phyloP scores from a whole-genome alignment of 1,140 invertebrate genomes.

The Aphis gossypii region DNA sequence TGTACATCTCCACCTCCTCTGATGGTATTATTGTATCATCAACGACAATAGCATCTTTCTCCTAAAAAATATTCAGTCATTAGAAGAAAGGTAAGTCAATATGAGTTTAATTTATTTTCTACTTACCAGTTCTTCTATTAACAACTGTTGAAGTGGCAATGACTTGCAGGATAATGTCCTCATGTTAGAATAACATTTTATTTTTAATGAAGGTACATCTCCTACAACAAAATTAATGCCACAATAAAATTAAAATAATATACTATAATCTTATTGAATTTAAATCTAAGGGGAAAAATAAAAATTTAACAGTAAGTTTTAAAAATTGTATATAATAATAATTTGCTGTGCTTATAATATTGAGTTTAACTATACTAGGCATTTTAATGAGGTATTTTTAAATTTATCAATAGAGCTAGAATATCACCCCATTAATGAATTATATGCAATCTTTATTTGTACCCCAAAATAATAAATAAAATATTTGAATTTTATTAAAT shows the following conservation, averaged over 20 bases:
- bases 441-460: background rate
- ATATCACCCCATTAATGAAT: background rate
- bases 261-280: background rate
- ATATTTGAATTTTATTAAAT: background rate
- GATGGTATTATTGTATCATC: constrained; percentile 82
- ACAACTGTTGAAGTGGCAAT: constrained; percentile 51
- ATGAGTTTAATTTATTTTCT: background rate
- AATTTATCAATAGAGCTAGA: background rate
- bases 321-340: background rate
- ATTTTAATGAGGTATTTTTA: background rate
- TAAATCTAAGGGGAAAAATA: background rate
- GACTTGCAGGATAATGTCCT: constrained; percentile 12
- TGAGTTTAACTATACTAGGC: background rate
- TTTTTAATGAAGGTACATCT: background rate
- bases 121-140: constrained; percentile 43
- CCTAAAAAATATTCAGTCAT: background rate
- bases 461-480: background rate
- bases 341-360: background rate
- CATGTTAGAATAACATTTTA: constrained; percentile 29
- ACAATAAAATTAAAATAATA: background rate
- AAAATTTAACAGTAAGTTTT: background rate
- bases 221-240: background rate
- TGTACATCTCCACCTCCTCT: constrained; percentile 84
- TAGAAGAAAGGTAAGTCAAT: background rate
- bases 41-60: constrained; percentile 61